Conservation (phyloP, 2,797 vertebrate genomes). For the Paramormyrops hopkinsi region DNA sequence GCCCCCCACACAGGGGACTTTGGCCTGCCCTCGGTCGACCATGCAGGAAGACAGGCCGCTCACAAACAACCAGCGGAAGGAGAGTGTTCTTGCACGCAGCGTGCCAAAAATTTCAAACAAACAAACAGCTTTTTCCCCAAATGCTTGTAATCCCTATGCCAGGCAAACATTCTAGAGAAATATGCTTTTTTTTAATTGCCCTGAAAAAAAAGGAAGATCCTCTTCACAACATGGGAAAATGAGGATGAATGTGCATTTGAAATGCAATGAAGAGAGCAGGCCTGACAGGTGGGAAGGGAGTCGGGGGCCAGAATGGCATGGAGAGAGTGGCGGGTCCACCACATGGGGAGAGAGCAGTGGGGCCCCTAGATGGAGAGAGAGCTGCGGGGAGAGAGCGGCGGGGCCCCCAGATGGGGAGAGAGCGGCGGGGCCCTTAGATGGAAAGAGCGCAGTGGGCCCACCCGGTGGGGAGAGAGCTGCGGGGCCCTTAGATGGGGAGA, state of each 20-base stretch:
- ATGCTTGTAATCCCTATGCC: slow-evolving; percentile 34
- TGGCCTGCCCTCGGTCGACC: slow-evolving; percentile 30
- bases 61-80: slow-evolving; percentile 38
- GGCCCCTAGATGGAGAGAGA: background rate
- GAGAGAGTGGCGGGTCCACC: background rate
- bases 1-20: slow-evolving; percentile 13
- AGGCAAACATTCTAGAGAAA: slow-evolving; percentile 42
- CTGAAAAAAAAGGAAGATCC: slow-evolving; percentile 7
- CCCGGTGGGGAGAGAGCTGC: background rate
- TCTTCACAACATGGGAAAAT: slow-evolving; percentile 22
- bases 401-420: background rate
- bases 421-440: too few relatives aligned
- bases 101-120: slow-evolving; percentile 41
- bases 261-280: slow-evolving; percentile 36
- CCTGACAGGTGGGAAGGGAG: slow-evolving; percentile 15
- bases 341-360: background rate
- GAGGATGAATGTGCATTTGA: slow-evolving; percentile 39
- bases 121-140: slow-evolving; percentile 32
- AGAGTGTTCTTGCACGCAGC: slow-evolving; percentile 28
- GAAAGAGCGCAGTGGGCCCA: too few relatives aligned
- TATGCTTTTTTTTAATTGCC: slow-evolving; percentile 31
- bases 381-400: background rate
- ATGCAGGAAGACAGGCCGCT: slow-evolving; percentile 43
- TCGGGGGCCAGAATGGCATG: background rate
- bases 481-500: background rate